Percentiles rank a stretch among this genome's conserved stretches.
Conservation (phyloP, 2,113 vertebrate species). For the Microtus oregoni region DNA sequence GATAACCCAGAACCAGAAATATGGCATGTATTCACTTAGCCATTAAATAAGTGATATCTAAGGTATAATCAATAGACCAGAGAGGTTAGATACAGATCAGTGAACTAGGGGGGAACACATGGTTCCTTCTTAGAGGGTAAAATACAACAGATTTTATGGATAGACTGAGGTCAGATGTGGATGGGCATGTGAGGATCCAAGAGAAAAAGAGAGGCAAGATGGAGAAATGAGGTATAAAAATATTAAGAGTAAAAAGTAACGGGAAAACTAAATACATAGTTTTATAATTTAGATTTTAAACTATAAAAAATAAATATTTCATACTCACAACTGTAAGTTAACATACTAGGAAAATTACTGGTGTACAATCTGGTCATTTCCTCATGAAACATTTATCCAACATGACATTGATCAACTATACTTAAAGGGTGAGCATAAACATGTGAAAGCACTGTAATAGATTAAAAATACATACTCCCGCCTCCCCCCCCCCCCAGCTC, state of each 20-base stretch:
- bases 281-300: not conserved
- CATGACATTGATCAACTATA: not conserved
- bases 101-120: not conserved
- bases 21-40: not conserved
- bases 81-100: not conserved
- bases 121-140: not conserved
- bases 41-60: not conserved
- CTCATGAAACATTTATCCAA: not conserved
- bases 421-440: not conserved
- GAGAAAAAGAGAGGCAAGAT: not conserved
- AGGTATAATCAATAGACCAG: not conserved
- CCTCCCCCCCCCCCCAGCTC: no score
- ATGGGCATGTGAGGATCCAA: not conserved
- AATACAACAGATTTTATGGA: not conserved
- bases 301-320: not conserved
- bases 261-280: not conserved
- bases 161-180: not conserved
- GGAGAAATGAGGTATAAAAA: not conserved
- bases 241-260: not conserved
- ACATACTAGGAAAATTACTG: not conserved
- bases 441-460: not conserved
- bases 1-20: not conserved
- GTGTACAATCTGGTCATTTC: not conserved
- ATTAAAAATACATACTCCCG: not conserved
- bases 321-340: not conserved